Percentiles rank a stretch among this genome's conserved stretches.
phyloP scores from a whole-genome alignment of 1,140 invertebrate genomes.

The Micrasema minimum region DNA sequence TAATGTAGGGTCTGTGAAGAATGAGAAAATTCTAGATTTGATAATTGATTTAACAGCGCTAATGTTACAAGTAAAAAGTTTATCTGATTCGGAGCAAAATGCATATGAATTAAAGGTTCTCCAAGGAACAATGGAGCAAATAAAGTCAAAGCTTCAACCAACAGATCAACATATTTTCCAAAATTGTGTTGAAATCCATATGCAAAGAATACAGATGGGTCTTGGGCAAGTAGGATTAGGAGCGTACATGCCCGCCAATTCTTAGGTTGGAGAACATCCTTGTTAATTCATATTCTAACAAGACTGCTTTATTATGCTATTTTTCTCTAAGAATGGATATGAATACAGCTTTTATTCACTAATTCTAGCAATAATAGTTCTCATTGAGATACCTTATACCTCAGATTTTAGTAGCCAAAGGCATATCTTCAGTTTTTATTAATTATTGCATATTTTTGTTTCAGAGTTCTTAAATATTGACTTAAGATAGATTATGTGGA shows the following conservation, averaged over 20 bases:
- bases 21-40: conserved; percentile 76
- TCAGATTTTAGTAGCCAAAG: conserved; percentile 26
- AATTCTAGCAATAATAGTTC: not conserved
- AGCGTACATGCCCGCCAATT: conserved; percentile 22
- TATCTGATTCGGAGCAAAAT: conserved; percentile 90
- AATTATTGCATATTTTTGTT: conserved; percentile 6
- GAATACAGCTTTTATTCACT: not conserved
- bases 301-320: conserved; percentile 40
- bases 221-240: conserved; percentile 68
- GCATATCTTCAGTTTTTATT: conserved; percentile 12
- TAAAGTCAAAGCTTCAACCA: conserved; percentile 81
- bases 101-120: conserved; percentile 92
- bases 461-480: conserved; percentile 27
- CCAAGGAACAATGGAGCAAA: conserved; percentile 90
- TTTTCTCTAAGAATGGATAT: conserved; percentile 1
- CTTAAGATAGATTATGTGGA: conserved; percentile 23
- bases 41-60: conserved; percentile 90
- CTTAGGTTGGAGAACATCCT: not conserved
- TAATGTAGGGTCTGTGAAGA: conserved; percentile 72
- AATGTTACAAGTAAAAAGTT: conserved; percentile 92
- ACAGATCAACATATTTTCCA: conserved; percentile 87
- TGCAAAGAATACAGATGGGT: conserved; percentile 91
- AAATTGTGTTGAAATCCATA: conserved; percentile 90
- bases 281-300: conserved; percentile 13
- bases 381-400: conserved; percentile 16